These are phyloP conservation scores for Drosophila meridiana DNA, from an alignment of 2,888 invertebrate genomes.

Conservation along the genomic window DNA sequence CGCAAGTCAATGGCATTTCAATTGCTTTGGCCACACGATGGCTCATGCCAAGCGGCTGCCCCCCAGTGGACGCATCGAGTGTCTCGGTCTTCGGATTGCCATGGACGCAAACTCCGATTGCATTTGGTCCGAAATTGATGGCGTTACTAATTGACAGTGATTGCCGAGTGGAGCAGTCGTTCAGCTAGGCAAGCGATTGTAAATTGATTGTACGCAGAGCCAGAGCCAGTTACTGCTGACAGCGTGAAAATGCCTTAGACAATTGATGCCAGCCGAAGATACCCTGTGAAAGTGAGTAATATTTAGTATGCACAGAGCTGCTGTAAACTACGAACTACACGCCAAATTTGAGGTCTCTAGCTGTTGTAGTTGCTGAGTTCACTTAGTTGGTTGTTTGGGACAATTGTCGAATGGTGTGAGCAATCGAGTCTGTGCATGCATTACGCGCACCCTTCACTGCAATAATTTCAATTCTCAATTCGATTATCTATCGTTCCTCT, in stretches of 20 bases:
- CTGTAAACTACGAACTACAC: not conserved
- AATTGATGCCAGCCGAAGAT: not conserved
- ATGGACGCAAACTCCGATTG: conserved; percentile 4
- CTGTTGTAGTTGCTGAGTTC: not conserved
- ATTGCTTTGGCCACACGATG: conserved; percentile 37
- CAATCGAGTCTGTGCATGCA: not conserved
- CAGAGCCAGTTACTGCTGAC: not conserved
- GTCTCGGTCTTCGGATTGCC: conserved; percentile 5
- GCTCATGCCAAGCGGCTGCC: not conserved
- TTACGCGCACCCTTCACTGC: not conserved
- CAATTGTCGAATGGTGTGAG: not conserved
- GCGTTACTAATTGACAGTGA: conserved; percentile 37
- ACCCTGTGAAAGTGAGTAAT: not conserved
- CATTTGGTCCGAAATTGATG: conserved; percentile 14
- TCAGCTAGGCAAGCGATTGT: not conserved
- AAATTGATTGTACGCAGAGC: conserved; percentile 11
- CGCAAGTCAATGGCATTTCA: conserved; percentile 55
- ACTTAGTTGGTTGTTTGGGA: not conserved
- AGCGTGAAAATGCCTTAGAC: not conserved
- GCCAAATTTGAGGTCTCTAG: not conserved
- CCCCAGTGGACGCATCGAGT: conserved; percentile 4
- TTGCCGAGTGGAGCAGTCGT: not conserved
- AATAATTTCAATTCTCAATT: not conserved
- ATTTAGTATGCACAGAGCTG: not conserved
- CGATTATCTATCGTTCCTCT: not conserved